A percentile compares a stretch with the other conserved stretches of the same genome.
phyloP scores from a whole-genome alignment of 2,888 invertebrate genomes.

The Gandaritis pyraliata region DNA sequence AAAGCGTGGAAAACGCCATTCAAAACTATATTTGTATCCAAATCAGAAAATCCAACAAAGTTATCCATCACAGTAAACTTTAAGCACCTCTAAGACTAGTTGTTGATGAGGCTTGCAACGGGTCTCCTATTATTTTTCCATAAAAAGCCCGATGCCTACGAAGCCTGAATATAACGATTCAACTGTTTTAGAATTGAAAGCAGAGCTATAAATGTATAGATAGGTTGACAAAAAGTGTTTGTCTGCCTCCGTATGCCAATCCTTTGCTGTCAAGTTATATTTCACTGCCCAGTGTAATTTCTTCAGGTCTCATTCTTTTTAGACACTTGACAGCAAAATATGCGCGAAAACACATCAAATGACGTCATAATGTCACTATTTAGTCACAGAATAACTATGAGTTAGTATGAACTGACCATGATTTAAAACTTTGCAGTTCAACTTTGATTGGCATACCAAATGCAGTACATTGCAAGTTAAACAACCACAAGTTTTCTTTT shows the following conservation, averaged over 20 bases:
- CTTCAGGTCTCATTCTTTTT: no score
- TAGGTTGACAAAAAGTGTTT: constrained; percentile 7
- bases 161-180: constrained; percentile 68
- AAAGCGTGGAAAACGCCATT: constrained; percentile 3
- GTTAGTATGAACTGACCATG: no score
- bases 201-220: constrained; percentile 50
- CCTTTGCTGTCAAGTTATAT: no score
- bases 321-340: no score
- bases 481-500: no score
- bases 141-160: constrained; percentile 61
- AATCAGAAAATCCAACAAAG: constrained; percentile 46
- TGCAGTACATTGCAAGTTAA: no score
- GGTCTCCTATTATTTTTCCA: constrained; percentile 67
- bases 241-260: no score
- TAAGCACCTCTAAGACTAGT: constrained; percentile 32
- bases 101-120: constrained; percentile 54
- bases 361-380: no score
- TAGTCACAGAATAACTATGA: no score
- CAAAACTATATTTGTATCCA: constrained; percentile 19
- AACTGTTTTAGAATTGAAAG: constrained; percentile 57
- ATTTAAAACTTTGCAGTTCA: no score
- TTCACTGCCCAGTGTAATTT: background rate
- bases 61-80: constrained; percentile 53
- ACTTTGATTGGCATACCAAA: no score
- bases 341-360: no score